Conservation (phyloP, 1,140 invertebrate species). For the Brachionus rubens region DNA sequence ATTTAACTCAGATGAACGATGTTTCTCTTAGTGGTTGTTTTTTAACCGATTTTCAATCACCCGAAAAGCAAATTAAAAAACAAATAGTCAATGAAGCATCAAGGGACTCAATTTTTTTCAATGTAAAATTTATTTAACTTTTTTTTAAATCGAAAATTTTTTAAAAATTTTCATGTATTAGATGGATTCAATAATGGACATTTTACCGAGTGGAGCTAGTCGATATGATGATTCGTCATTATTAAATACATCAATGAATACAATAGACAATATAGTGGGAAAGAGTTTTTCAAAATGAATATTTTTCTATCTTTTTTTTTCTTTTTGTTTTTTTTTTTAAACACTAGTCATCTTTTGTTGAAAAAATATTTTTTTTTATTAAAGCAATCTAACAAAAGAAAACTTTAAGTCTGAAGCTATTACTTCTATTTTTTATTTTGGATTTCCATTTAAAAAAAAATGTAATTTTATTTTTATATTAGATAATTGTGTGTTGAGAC, state of each 20-base stretch:
- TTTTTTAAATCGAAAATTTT: neutral
- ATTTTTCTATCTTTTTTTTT: too few species aligned
- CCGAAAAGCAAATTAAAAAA: conserved; percentile 12
- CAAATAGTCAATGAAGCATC: neutral
- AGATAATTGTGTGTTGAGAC: too few species aligned
- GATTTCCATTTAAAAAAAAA: too few species aligned
- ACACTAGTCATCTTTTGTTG: too few species aligned
- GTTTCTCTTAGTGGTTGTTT: conserved; percentile 33
- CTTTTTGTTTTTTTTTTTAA: too few species aligned
- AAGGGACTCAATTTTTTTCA: conserved; percentile 36
- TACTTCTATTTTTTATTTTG: too few species aligned
- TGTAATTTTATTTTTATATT: too few species aligned
- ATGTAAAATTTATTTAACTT: neutral
- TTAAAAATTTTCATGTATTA: neutral
- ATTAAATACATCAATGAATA: conserved; percentile 36
- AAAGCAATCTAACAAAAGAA: too few species aligned
- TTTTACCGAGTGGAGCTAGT: neutral
- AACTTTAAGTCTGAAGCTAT: too few species aligned
- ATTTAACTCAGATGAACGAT: conserved; percentile 36
- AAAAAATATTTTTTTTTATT: too few species aligned
- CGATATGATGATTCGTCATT: conserved; percentile 33
- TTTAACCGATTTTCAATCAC: conserved; percentile 25
- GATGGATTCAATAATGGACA: conserved; percentile 44
- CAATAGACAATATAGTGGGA: neutral
- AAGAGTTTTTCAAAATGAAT: neutral